phyloP scores from a whole-genome alignment of 2,888 invertebrate species.

The Drosophila yooni region DNA sequence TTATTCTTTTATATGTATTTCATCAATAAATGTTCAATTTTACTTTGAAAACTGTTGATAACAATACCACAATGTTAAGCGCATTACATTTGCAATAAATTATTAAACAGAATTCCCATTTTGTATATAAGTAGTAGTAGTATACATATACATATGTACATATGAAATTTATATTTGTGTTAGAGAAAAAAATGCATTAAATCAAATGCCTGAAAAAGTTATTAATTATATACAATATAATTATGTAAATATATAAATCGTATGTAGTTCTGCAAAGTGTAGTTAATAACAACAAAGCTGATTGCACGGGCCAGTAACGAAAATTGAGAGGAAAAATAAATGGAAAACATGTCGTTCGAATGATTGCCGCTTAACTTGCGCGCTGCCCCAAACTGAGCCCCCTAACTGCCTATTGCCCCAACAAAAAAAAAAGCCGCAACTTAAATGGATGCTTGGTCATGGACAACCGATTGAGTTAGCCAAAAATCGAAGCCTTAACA shows the following conservation, averaged over 20 bases:
- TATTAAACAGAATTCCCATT: background rate
- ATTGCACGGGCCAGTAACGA: constrained; percentile 9
- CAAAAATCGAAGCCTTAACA: constrained; percentile 35
- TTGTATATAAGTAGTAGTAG: background rate
- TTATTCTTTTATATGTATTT: background rate
- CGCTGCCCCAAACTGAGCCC: background rate
- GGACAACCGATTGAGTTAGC: constrained; percentile 52
- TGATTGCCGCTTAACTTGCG: constrained; percentile 38
- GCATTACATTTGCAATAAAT: background rate
- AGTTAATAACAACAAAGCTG: constrained; percentile 28
- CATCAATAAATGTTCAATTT: background rate
- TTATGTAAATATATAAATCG: background rate
- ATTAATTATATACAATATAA: background rate
- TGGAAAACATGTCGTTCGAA: constrained; percentile 28
- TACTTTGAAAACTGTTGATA: background rate
- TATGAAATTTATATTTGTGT: background rate
- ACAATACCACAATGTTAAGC: background rate
- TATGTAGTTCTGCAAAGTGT: background rate
- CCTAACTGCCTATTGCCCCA: background rate
- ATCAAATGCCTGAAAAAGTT: background rate
- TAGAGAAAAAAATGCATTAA: background rate
- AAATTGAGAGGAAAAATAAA: constrained; percentile 8
- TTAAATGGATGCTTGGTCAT: constrained; percentile 29
- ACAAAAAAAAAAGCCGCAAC: background rate
- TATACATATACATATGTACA: background rate